These are phyloP conservation scores for Zeus faber DNA, from an alignment of 2,113 vertebrate species.

Conservation along the genomic window DNA sequence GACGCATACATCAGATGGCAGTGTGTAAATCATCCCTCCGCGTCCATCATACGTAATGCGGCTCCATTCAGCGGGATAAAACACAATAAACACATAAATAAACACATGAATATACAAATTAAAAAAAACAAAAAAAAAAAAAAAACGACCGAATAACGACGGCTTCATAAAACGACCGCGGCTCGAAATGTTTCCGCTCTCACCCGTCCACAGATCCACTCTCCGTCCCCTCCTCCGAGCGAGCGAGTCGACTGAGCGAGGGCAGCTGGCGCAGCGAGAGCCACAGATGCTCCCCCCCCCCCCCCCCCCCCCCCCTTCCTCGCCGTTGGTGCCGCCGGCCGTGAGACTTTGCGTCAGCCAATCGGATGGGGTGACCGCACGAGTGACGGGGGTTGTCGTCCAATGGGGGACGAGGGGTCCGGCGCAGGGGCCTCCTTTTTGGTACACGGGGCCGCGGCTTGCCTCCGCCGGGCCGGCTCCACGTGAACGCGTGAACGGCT, in stretches of 20 bases:
- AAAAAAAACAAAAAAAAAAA: not conserved
- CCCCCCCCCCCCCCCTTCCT: not conserved
- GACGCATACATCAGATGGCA: not conserved
- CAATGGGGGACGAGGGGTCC: conserved; percentile 34
- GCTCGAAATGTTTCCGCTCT: not conserved
- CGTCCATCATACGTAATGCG: not conserved
- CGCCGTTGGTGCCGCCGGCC: not conserved
- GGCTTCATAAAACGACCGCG: not conserved
- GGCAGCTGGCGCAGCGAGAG: conserved; percentile 4
- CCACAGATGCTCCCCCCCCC: not conserved
- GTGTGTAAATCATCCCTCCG: not conserved
- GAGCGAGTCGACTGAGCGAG: conserved; percentile 41
- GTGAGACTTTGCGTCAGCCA: not conserved
- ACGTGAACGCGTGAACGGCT: too few relatives aligned
- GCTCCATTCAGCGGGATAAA: not conserved
- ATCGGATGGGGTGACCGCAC: not conserved
- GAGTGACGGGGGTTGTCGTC: not conserved
- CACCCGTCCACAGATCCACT: conserved; percentile 30
- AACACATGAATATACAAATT: too few relatives aligned
- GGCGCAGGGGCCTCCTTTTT: conserved; percentile 6
- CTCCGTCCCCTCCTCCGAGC: conserved; percentile 25
- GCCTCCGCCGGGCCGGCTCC: conserved; percentile 33
- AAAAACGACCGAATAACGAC: not conserved
- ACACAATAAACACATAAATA: too few relatives aligned
- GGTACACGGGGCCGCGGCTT: conserved; percentile 43